Conservation (phyloP, 1,140 invertebrate genomes). For the Drosophila funebris region DNA sequence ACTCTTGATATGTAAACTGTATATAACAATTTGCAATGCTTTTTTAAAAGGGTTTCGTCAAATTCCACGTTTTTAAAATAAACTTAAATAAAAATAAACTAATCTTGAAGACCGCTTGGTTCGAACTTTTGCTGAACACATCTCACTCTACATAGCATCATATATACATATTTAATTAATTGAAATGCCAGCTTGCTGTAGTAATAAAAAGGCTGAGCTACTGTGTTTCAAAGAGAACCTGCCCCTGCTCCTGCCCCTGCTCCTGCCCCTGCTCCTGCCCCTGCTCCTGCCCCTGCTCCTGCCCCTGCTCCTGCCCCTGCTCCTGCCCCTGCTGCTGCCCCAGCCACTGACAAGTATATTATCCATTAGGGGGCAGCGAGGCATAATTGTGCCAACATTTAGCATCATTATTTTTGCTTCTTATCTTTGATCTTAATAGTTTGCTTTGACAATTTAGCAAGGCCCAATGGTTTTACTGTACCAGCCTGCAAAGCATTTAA, state of each 20-base stretch:
- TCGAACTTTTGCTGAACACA: too few species aligned
- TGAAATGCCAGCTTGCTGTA: conserved; percentile 38
- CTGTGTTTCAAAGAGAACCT: neutral
- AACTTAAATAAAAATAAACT: too few species aligned
- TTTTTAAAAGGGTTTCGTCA: too few species aligned
- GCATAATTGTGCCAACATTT: conserved; percentile 74
- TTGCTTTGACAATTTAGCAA: conserved; percentile 60
- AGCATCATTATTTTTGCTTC: conserved; percentile 70
- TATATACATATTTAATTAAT: conserved; percentile 52
- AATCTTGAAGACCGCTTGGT: too few species aligned
- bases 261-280: too few species aligned
- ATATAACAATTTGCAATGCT: too few species aligned
- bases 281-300: too few species aligned
- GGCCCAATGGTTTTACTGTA: conserved; percentile 36
- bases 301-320: too few species aligned
- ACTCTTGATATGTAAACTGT: too few species aligned
- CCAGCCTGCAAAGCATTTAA: conserved; percentile 58
- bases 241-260: too few species aligned
- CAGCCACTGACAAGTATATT: neutral
- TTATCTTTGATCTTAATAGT: conserved; percentile 80
- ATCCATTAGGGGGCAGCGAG: conserved; percentile 55
- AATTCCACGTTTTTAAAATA: too few species aligned
- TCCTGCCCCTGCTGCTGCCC: too few species aligned
- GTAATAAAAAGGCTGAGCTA: conserved; percentile 3
- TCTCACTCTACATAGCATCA: conserved; percentile 19